Base-by-base conservation (phyloP, 2,113 vertebrate species). In the Cottus gobio region DNA sequence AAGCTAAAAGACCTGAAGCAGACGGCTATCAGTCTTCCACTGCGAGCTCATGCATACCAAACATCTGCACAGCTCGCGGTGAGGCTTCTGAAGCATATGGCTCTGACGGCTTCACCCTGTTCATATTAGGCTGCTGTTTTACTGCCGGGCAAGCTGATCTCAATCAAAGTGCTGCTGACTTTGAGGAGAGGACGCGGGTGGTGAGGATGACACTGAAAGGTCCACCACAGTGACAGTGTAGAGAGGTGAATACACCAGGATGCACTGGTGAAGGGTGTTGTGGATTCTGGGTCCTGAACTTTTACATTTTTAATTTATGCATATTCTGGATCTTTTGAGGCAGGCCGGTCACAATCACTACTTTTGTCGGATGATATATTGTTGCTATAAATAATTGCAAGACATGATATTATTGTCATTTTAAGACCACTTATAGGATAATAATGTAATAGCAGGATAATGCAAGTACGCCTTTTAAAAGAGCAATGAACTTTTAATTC, bases 31-130 rank as follows among this genome's bases (percentile, higher is more conserved):
- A 86, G 75, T 90, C 77, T 84, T 84, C 39, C 42, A 42, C 24
- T 36, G 84, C 50, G 11, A 74, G 60, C 86, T 87, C 75, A 86
- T 87, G 84, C 85, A 90, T 92, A 89, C 75, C 82, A 90, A 91
- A 82, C 79, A 82, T 83, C 80, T 87, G 83, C 67, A 65, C 9
- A 0, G 77, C 86, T 87, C 48, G 28, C 57, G 79, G 83, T 83
- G 71, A 85, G 42, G 57, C 72, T 54, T 89, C 78, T 69, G 73
- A 86, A 83, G 79, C 90, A 91, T 87, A 87, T 82, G 86, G 82
- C 68, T 85, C 69, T 44, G 81, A 81, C 60, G 66, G 82, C 72
- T 57, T 82, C 77, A 9, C 31, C 15, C 69, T 28, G 42, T 71
- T 84, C 68, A 77, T 80, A 82, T 75, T 42, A 75, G 58, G 77